phyloP scores from a whole-genome alignment of 2,888 invertebrate species.

The Synergus laeviventris region DNA sequence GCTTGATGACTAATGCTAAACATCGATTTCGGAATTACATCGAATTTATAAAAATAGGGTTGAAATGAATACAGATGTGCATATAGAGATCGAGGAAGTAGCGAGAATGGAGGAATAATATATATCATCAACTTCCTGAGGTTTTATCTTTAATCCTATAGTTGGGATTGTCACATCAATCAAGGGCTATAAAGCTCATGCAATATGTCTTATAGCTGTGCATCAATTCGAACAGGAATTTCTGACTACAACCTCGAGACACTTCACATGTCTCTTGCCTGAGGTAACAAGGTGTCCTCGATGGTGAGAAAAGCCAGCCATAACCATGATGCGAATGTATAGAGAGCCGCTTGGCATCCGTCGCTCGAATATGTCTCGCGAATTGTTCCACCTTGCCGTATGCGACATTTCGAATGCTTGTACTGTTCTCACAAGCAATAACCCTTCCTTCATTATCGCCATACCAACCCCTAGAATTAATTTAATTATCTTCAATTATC shows the following conservation, averaged over 20 bases:
- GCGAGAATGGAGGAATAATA: not conserved
- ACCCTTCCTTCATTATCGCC: constrained; percentile 26
- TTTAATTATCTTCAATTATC: constrained; percentile 18
- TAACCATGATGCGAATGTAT: constrained; percentile 4
- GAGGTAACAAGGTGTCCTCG: constrained; percentile 20
- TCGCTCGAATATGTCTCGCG: constrained; percentile 18
- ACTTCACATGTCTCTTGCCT: constrained; percentile 28
- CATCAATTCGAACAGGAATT: constrained; percentile 12
- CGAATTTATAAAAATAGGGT: not conserved
- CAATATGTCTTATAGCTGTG: not conserved
- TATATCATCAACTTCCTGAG: not conserved
- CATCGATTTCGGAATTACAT: not conserved
- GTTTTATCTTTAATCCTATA: not conserved
- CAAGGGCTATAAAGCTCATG: not conserved
- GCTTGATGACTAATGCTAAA: not conserved
- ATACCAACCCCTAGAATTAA: not conserved
- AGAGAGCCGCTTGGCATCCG: constrained; percentile 13
- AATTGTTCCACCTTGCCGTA: constrained; percentile 24
- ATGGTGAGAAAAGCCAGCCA: constrained; percentile 30
- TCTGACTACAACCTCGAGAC: constrained; percentile 18
- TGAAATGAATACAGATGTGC: not conserved
- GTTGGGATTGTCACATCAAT: not conserved
- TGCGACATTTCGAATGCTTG: constrained; percentile 29
- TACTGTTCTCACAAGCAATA: constrained; percentile 12
- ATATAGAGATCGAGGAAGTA: not conserved